Percentiles rank a stretch among this genome's conserved stretches.
phyloP scores from a whole-genome alignment of 2,888 invertebrate genomes.

The Rotaria sp. region DNA sequence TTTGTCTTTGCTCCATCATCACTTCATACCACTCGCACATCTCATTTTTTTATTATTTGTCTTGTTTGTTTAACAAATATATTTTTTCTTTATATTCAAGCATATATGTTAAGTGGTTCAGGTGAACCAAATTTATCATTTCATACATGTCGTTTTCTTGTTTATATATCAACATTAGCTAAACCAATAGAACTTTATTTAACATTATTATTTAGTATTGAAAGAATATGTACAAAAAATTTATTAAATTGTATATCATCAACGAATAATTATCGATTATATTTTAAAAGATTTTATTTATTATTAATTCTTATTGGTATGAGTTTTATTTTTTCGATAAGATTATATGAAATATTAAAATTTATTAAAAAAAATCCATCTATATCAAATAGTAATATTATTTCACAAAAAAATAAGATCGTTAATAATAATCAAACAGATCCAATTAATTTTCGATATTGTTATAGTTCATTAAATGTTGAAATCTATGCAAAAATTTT shows the following conservation, averaged over 20 bases:
- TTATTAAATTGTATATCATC: background rate
- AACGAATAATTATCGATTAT: background rate
- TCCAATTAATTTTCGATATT: background rate
- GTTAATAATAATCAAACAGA: too few species aligned
- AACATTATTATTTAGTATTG: slow-evolving; percentile 5
- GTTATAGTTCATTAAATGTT: background rate
- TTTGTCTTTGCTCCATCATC: background rate
- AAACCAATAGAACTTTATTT: background rate
- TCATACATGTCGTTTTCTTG: background rate
- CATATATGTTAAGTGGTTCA: background rate
- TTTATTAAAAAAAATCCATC: background rate
- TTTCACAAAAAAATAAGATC: background rate
- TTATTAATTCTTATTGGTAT: background rate
- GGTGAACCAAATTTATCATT: background rate
- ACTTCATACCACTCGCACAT: background rate
- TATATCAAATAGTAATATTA: background rate
- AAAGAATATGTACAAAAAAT: background rate
- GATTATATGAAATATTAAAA: background rate
- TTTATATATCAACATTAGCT: background rate
- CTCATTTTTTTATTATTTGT: background rate
- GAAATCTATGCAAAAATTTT: background rate
- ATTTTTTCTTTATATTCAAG: background rate
- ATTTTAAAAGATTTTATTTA: background rate
- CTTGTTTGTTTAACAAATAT: background rate
- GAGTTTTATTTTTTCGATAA: background rate